These are phyloP conservation scores for Adineta ricciae DNA, from an alignment of 2,888 invertebrate species.

Conservation along the genomic window DNA sequence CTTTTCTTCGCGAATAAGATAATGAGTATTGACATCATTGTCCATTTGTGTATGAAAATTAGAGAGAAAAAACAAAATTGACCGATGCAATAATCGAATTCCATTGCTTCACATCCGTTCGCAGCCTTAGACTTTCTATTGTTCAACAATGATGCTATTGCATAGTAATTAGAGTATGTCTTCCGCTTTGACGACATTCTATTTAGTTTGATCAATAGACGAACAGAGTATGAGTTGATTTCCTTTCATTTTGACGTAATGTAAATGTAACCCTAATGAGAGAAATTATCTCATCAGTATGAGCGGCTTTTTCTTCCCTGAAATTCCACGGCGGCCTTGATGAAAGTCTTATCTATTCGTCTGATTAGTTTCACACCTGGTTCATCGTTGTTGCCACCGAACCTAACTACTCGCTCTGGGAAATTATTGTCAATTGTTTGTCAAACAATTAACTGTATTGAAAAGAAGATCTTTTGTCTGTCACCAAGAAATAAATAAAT, in stretches of 20 bases:
- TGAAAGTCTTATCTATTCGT: not conserved
- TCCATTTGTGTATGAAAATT: not conserved
- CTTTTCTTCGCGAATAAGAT: not conserved
- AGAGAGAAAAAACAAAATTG: not conserved
- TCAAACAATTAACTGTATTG: not conserved
- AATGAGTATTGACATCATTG: not conserved
- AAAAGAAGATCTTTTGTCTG: no score
- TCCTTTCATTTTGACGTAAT: not conserved
- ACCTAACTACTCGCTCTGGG: not conserved
- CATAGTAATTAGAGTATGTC: conserved; percentile 5
- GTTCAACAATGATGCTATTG: not conserved
- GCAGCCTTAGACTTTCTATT: not conserved
- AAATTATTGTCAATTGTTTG: not conserved
- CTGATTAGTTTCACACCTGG: not conserved
- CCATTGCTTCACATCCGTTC: not conserved
- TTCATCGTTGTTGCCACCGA: not conserved
- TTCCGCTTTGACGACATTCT: not conserved
- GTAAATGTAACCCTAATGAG: not conserved
- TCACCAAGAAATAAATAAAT: no score
- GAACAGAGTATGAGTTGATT: not conserved
- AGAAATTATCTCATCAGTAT: not conserved
- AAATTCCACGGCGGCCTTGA: not conserved
- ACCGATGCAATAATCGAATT: not conserved
- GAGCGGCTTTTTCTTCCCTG: not conserved
- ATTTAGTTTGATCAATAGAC: conserved; percentile 9